A percentile compares a stretch with the other conserved stretches of the same genome.
Evolutionary conservation across 1,140 invertebrate species (phyloP).

Genomic region (Scaptodrosophila lebanonensis): DNA sequence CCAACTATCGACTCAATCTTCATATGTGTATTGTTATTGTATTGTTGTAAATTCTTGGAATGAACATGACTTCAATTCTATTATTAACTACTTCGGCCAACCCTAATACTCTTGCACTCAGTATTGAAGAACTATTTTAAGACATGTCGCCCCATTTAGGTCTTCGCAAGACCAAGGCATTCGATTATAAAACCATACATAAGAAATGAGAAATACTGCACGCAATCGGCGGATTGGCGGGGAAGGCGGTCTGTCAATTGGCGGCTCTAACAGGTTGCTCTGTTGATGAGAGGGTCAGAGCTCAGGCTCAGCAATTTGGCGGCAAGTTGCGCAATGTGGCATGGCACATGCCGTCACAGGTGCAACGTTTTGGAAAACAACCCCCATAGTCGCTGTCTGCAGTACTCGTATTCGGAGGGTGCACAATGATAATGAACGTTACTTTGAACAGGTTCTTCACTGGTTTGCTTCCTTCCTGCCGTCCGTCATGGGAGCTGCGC

Average conservation of each 20-base stretch:
- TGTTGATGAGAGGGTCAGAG: neutral
- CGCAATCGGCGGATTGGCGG: slow-evolving; percentile 28
- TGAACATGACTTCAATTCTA: no score
- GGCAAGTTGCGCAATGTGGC: slow-evolving; percentile 31
- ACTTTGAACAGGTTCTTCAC: slow-evolving; percentile 8
- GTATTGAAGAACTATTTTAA: no score
- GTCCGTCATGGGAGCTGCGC: slow-evolving; percentile 58
- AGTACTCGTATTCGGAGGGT: neutral
- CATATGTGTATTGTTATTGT: no score
- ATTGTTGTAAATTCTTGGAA: no score
- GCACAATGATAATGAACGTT: slow-evolving; percentile 26
- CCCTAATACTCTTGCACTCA: no score
- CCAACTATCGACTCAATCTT: no score
- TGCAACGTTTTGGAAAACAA: slow-evolving; percentile 46
- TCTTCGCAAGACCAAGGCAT: no score
- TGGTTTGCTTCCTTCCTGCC: slow-evolving; percentile 18
- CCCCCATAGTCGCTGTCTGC: slow-evolving; percentile 23
- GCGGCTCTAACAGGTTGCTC: slow-evolving; percentile 47
- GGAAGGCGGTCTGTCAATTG: slow-evolving; percentile 19
- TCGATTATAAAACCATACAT: no score
- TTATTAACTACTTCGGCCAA: no score
- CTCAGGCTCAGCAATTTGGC: slow-evolving; percentile 38
- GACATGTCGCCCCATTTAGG: no score
- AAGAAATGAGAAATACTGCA: slow-evolving; percentile 1
- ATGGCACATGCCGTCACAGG: slow-evolving; percentile 60